These are phyloP conservation scores for Condylostylus longicornis DNA, from an alignment of 1,140 invertebrate genomes.

Conservation along the genomic window DNA sequence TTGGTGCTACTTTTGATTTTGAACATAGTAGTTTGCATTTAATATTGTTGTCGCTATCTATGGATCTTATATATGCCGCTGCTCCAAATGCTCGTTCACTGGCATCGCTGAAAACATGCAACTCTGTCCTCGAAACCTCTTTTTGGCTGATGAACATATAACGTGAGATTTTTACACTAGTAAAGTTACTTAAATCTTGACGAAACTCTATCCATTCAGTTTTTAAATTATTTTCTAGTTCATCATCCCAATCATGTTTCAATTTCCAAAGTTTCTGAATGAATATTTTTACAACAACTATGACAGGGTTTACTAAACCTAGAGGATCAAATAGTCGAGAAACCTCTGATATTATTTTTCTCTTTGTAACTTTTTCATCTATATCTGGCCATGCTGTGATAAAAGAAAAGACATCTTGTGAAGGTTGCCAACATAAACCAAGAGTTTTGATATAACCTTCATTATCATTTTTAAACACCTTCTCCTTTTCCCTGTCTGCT, in stretches of 20 bases:
- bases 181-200: not conserved
- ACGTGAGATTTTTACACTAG: not conserved
- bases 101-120: conserved; percentile 30
- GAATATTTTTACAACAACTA: conserved; percentile 28
- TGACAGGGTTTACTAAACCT: conserved; percentile 27
- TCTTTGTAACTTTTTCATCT: conserved; percentile 11
- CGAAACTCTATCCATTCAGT: conserved; percentile 9
- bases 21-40: conserved; percentile 18
- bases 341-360: conserved; percentile 9
- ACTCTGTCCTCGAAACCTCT: not conserved
- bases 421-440: conserved; percentile 15
- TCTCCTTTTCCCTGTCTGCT: no score
- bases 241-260: conserved; percentile 28
- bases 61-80: conserved; percentile 17
- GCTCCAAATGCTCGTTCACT: conserved; percentile 27
- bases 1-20: conserved; percentile 29
- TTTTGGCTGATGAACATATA: not conserved
- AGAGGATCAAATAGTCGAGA: conserved; percentile 23
- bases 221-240: conserved; percentile 10
- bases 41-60: conserved; percentile 8
- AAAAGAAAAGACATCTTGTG: conserved; percentile 13
- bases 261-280: conserved; percentile 30
- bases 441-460: conserved; percentile 6
- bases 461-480: not conserved
- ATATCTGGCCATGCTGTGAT: no score